Evolutionary conservation across 2,888 invertebrate genomes (phyloP), one percentile per base, ranked within the genome.

Genomic region (Ectobius pallidus): DNA sequence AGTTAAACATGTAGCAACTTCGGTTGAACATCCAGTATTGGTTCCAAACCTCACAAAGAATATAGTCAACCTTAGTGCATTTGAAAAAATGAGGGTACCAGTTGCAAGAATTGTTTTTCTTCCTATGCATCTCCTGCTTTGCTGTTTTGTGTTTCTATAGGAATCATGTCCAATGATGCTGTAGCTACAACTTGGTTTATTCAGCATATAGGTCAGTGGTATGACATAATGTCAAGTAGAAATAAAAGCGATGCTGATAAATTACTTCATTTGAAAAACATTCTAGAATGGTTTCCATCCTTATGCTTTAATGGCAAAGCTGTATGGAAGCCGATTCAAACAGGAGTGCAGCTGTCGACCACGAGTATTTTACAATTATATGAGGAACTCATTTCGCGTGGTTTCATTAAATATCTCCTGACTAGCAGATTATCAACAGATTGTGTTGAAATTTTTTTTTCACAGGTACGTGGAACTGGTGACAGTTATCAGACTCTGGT

Each of bases 171-270:
- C n/a, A n/a, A n/a, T n/a, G n/a, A n/a, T n/a, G n/a, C 55, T 22
- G 55, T 55, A 55, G 25, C 25, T 55, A 55, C 49, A 55, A 55
- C 22, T 25, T 22, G 55, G 55, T 55, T 55, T 55, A 22, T 55
- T 9, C 4, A 55, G 25, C 49, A 49, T 14, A 49, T 49, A n/a
- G 7, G 25, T 55, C 11, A 55, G n/a, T 25, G 55, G 55, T 55
- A 55, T 55, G 55, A 25, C 20, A 55, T 55, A 55, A 49, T 49
- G 39, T 7, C 6, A 49, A 49, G 49, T 49, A 49, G 49, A 49
- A 7, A 49, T 49, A 49, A 49, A 49, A n/a, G 18, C n/a, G 49
- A 55, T 55, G 55, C 55, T 55, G 22, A 22, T 16, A n/a, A n/a
- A n/a, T n/a, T n/a, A n/a, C n/a, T n/a, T n/a, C n/a, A n/a, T n/a